A percentile compares a stretch with the other conserved stretches of the same genome.
phyloP scores from a whole-genome alignment of 2,797 vertebrate species.

The Sylvia borin region DNA sequence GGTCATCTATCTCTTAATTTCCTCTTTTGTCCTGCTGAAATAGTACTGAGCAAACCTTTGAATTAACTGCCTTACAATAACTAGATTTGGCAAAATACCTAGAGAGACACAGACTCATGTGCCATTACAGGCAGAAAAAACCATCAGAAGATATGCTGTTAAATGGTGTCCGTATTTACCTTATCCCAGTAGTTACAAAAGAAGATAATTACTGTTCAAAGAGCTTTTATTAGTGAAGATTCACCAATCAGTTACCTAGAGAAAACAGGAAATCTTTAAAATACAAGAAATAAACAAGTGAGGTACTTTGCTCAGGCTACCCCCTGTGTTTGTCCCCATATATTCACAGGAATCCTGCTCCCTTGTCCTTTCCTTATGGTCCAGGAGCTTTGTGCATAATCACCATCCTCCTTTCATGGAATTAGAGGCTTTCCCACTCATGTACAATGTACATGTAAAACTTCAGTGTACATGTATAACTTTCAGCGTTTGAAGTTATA shows the following conservation, averaged over 20 bases:
- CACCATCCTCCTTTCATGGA: background rate
- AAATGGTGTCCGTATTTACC: background rate
- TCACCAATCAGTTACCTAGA: background rate
- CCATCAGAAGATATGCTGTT: accelerated
- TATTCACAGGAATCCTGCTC: background rate
- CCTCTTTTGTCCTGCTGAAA: background rate
- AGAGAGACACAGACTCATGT: background rate
- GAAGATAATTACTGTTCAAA: background rate
- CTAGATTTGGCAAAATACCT: background rate
- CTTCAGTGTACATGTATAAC: background rate
- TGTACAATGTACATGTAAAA: background rate
- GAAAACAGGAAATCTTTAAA: background rate
- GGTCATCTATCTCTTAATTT: background rate
- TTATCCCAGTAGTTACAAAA: background rate
- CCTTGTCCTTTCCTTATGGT: background rate
- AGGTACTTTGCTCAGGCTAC: background rate
- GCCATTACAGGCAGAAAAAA: background rate
- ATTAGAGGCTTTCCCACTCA: background rate
- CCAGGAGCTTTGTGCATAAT: background rate
- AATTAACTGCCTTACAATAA: background rate
- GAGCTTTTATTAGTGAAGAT: background rate
- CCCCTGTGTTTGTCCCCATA: background rate
- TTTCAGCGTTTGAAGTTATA: background rate
- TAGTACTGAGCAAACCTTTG: background rate
- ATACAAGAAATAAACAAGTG: background rate